Conservation (phyloP, 2,113 vertebrate species). For the Ageneiosus marmoratus region DNA sequence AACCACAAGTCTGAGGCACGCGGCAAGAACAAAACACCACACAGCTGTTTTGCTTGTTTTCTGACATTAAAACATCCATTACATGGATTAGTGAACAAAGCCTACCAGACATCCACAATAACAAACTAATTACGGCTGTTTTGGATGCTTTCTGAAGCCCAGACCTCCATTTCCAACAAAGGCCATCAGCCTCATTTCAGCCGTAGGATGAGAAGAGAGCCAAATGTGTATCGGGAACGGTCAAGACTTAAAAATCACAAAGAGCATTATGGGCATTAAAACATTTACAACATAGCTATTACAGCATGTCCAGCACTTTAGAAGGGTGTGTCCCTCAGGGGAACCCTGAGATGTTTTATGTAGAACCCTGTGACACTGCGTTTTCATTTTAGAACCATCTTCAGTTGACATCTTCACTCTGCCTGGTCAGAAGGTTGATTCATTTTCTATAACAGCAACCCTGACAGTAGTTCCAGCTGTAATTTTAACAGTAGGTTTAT, state of each 20-base stretch:
- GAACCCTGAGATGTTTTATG: background rate
- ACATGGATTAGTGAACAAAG: conserved; percentile 34
- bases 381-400: background rate
- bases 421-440: too few relatives aligned
- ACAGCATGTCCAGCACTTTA: background rate
- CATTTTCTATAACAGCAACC: background rate
- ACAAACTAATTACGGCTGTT: conserved; percentile 39
- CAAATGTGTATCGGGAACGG: background rate
- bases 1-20: conserved; percentile 15
- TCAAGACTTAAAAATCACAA: background rate
- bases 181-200: conserved; percentile 2
- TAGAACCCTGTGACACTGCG: background rate
- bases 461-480: background rate
- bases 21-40: conserved; percentile 3
- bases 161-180: conserved; percentile 26
- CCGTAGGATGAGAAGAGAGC: background rate
- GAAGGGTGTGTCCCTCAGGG: background rate
- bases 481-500: background rate
- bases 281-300: background rate
- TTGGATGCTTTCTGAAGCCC: conserved; percentile 14
- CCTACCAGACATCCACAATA: conserved; percentile 27
- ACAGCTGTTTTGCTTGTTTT: conserved; percentile 49
- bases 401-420: background rate
- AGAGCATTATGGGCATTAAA: background rate
- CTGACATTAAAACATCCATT: conserved; percentile 48